These are phyloP conservation scores for Myopa tessellatipennis DNA, from an alignment of 2,888 invertebrate species.

Conservation along the genomic window DNA sequence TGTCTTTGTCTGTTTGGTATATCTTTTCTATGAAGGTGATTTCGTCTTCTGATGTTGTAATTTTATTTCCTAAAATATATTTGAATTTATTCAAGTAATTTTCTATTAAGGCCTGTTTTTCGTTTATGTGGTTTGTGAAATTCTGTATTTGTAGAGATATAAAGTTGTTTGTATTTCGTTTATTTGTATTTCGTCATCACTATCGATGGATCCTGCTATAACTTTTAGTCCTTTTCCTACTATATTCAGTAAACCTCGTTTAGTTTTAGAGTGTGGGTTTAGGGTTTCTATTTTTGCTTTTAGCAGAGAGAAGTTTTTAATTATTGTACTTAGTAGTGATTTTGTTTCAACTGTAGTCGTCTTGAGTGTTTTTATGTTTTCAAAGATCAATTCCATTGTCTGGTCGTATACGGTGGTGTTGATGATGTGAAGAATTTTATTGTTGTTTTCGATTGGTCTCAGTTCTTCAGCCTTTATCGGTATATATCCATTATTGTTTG, in stretches of 20 bases:
- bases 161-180: conserved; percentile 30
- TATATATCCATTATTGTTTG: too few relatives aligned
- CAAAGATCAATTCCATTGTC: too few relatives aligned
- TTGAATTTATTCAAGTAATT: conserved; percentile 46
- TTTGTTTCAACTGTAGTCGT: too few relatives aligned
- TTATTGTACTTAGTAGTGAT: too few relatives aligned
- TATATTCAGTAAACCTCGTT: conserved; percentile 38
- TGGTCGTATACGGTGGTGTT: too few relatives aligned
- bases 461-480: too few relatives aligned
- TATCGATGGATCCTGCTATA: conserved; percentile 45
- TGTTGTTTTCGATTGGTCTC: too few relatives aligned
- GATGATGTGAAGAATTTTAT: too few relatives aligned
- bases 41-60: conserved; percentile 46
- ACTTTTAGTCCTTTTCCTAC: conserved; percentile 44
- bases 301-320: too few relatives aligned
- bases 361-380: too few relatives aligned
- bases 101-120: conserved; percentile 43
- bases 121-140: conserved; percentile 46
- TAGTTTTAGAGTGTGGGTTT: conserved; percentile 38
- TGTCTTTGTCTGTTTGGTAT: conserved; percentile 46
- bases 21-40: conserved; percentile 44
- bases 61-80: conserved; percentile 38
- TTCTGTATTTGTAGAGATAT: conserved; percentile 45
- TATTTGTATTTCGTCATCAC: conserved; percentile 42
- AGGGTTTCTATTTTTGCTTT: too few relatives aligned